Evolutionary conservation across 2,113 vertebrate genomes (phyloP).

Genomic region (Trachemys scripta): DNA sequence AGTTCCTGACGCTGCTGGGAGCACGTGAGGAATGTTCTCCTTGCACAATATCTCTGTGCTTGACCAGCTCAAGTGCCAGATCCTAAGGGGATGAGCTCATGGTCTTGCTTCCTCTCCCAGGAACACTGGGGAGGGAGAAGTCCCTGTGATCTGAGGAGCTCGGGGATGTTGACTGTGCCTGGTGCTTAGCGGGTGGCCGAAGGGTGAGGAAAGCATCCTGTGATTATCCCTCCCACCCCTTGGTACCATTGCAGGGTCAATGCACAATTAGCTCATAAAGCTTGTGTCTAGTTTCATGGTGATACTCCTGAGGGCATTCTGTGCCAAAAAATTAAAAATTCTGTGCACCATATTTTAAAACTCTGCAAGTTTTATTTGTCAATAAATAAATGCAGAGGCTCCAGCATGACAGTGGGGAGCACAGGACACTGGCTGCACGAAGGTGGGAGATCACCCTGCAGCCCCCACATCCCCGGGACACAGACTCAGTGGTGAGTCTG

Average conservation of each 20-base stretch:
- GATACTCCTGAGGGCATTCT: too few relatives aligned
- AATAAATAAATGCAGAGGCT: too few relatives aligned
- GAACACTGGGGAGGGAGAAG: neutral
- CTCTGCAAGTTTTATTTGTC: too few relatives aligned
- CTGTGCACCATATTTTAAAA: too few relatives aligned
- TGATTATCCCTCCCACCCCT: neutral
- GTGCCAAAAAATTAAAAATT: too few relatives aligned
- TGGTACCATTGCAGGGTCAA: neutral
- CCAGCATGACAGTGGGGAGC: too few relatives aligned
- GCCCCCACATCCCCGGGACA: too few relatives aligned
- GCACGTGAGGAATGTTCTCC: neutral
- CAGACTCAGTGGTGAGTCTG: too few relatives aligned
- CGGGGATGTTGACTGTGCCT: neutral
- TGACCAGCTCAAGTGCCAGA: neutral
- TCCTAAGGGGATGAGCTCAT: neutral
- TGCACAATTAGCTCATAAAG: neutral
- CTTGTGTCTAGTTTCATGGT: constrained; percentile 37
- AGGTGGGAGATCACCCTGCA: too few relatives aligned
- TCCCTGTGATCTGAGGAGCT: neutral
- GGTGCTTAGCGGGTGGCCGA: neutral
- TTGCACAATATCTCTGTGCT: neutral
- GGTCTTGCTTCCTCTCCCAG: neutral
- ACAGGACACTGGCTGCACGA: too few relatives aligned
- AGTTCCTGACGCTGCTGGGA: neutral
- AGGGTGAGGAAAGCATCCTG: neutral